Conservation (phyloP, 2,797 vertebrate genomes). For the Cheirogaleus major region DNA sequence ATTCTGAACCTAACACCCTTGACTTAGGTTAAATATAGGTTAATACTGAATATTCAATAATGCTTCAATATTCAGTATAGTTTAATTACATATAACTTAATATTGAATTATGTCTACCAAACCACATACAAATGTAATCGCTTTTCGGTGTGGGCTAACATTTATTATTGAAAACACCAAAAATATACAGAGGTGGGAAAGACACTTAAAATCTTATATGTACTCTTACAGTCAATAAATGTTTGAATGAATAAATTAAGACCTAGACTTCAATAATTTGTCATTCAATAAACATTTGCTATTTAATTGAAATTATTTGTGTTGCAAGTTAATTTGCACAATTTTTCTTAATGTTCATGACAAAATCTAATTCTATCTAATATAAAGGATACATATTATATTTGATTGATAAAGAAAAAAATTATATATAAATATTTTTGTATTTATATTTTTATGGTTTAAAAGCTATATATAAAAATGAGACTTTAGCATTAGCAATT, state of each 20-base stretch:
- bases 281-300: neutral
- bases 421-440: neutral
- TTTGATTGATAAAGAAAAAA: neutral
- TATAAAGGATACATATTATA: neutral
- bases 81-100: neutral
- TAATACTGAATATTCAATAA: neutral
- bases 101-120: neutral
- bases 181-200: neutral
- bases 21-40: neutral
- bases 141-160: neutral
- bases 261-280: neutral
- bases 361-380: constrained; percentile 10
- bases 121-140: neutral
- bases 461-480: neutral
- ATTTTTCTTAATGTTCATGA: neutral
- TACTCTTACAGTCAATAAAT: neutral
- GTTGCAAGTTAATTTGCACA: neutral
- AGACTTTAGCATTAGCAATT: neutral
- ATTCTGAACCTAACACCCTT: neutral
- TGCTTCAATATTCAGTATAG: neutral
- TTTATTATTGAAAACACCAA: constrained; percentile 2
- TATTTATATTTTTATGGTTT: neutral
- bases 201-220: neutral
- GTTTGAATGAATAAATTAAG: neutral
- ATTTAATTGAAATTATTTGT: neutral